Conservation (phyloP, 2,888 invertebrate genomes). For the Hyles lineata region DNA sequence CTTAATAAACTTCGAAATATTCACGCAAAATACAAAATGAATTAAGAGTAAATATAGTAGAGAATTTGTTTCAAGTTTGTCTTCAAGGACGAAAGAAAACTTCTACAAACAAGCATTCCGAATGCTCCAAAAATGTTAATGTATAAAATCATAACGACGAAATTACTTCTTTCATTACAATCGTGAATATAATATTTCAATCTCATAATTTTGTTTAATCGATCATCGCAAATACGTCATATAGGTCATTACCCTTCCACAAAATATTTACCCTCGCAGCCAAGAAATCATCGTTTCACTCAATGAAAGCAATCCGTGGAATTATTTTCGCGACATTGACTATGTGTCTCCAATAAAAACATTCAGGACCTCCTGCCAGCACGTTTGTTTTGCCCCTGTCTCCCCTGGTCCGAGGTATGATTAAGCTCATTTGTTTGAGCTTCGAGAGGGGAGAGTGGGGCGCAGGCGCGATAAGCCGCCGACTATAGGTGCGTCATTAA, state of each 20-base stretch:
- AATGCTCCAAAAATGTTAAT: too few species aligned
- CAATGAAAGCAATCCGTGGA: conserved; percentile 62
- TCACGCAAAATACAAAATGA: too few species aligned
- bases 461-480: conserved; percentile 83
- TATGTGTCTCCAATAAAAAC: conserved; percentile 75
- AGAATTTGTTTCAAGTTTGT: too few species aligned
- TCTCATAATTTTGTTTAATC: background rate
- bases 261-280: conserved; percentile 26
- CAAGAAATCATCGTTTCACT: conserved; percentile 57
- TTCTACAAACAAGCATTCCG: too few species aligned
- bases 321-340: conserved; percentile 79
- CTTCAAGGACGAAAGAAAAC: too few species aligned
- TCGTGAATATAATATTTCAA: background rate
- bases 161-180: too few species aligned
- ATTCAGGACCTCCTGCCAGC: conserved; percentile 70
- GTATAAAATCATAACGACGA: too few species aligned
- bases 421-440: conserved; percentile 78
- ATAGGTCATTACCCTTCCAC: background rate
- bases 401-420: conserved; percentile 76
- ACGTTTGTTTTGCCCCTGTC: conserved; percentile 71
- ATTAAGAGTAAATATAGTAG: too few species aligned
- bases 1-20: too few species aligned
- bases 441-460: conserved; percentile 34
- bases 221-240: background rate
- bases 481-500: conserved; percentile 81